Base-by-base conservation (phyloP, 2,797 vertebrate species). In the Acanthurus leucopareius region DNA sequence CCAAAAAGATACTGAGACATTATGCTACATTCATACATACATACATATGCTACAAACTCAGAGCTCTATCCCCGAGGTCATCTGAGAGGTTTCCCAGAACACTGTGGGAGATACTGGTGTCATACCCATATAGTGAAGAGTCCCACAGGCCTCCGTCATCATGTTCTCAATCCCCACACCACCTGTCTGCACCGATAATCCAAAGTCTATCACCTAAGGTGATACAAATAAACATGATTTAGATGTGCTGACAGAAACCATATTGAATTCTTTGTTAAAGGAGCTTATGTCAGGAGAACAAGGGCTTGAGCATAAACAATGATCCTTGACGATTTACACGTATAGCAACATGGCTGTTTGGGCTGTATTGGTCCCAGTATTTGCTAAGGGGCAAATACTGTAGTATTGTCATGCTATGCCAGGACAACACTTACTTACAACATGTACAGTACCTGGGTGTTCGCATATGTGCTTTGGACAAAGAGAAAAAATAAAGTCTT, bases 121-220 rank as follows among this genome's bases (percentile, higher is more conserved):
- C 93, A 88, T 94, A 97, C 97, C 97, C 97, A 97, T 97, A 75
- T 97, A 97, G 76, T 92, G 95, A n/a, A 96, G 96, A 13, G 97
- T 97, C 72, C 97, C 96, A 83, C 96, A 98, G 13, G 95, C 94
- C 44, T 95, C 91, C 82, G 95, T 96, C 84, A 97, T 87, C 93
- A 96, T 96, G 88, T 92, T 95, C 75, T 95, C 95, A 82, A 94
- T 95, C 79, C 97, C 94, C 22, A 95, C 93, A 35, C 97, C 95
- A 1, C 91, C 90, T 66, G 95, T 97, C 93, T 95, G 95, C 69
- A 96, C 96, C 0, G 97, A 95, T 79, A 97, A 91, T 85, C 97
- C 97, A 77, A 97, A 98, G 84, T 97, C 97, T 75, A 96, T 96
- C 88, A 97, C 96, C 97, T 98, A 75, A 71, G 45, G 32, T 45